Evolutionary conservation across 2,113 vertebrate species (phyloP).

Genomic region (Chaenogobius annularis): DNA sequence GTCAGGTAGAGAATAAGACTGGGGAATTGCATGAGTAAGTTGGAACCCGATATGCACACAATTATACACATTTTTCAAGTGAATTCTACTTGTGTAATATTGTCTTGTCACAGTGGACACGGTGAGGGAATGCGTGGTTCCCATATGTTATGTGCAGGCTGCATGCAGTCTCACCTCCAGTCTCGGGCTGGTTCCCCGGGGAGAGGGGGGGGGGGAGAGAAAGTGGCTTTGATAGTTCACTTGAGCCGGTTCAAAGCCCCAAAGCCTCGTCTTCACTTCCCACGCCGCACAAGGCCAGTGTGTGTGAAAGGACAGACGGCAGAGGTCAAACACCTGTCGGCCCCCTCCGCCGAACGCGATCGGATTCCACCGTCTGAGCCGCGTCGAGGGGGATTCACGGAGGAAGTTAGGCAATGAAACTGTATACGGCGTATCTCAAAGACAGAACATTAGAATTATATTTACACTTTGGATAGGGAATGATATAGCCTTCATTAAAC

Average conservation of each 20-base stretch:
- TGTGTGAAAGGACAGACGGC: constrained; percentile 38
- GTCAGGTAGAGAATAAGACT: too few species aligned
- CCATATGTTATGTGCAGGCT: constrained; percentile 1
- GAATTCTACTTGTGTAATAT: neutral
- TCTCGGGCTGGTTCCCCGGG: constrained; percentile 22
- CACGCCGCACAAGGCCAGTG: constrained; percentile 46
- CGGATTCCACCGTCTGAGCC: constrained; percentile 58
- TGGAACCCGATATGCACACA: neutral
- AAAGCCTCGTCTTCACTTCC: constrained; percentile 54
- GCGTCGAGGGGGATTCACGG: constrained; percentile 48
- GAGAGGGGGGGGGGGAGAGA: constrained; percentile 28
- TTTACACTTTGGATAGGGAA: too few species aligned
- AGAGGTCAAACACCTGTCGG: constrained; percentile 71
- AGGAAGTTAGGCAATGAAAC: constrained; percentile 48
- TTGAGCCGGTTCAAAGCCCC: constrained; percentile 62
- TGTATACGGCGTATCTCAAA: constrained; percentile 29
- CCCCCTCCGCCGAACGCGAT: constrained; percentile 64
- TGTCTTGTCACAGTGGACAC: neutral
- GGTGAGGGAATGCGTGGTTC: constrained; percentile 3
- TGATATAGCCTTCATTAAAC: too few species aligned
- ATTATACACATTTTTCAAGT: neutral
- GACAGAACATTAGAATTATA: neutral
- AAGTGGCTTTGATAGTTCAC: constrained; percentile 56
- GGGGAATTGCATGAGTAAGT: too few species aligned
- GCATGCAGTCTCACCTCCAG: neutral